A percentile compares a stretch with the other conserved stretches of the same genome.
These are phyloP conservation scores for Gasteruption jaculator DNA, from an alignment of 2,888 invertebrate species.

Conservation along the genomic window DNA sequence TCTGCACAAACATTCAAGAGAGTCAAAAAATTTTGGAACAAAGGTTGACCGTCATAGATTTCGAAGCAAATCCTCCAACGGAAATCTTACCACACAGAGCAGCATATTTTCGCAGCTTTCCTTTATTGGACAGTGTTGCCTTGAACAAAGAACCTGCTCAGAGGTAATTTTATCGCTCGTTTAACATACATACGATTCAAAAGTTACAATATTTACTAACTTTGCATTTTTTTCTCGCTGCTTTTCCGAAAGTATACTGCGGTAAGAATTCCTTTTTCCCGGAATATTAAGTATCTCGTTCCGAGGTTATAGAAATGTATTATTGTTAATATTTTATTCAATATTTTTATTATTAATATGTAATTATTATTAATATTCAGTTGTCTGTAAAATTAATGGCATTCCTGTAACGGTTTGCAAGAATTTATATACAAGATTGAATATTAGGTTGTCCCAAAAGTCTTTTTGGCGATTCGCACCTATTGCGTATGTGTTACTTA, in stretches of 20 bases:
- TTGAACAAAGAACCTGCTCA: conserved; percentile 71
- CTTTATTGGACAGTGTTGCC: conserved; percentile 71
- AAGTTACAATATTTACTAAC: conserved; percentile 18
- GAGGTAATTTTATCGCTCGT: conserved; percentile 52
- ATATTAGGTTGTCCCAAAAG: no score
- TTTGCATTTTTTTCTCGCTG: conserved; percentile 25
- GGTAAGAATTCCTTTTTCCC: conserved; percentile 39
- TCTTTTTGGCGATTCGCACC: no score
- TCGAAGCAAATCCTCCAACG: conserved; percentile 77
- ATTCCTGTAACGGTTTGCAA: no score
- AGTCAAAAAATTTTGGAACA: conserved; percentile 63
- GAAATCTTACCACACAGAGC: conserved; percentile 73
- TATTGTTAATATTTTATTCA: neutral
- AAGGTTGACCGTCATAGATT: conserved; percentile 68
- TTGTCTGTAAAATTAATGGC: no score
- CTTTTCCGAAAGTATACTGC: conserved; percentile 41
- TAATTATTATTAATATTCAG: neutral
- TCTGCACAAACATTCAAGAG: conserved; percentile 65
- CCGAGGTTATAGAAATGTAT: no score
- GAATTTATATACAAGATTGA: no score
- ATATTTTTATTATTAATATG: neutral
- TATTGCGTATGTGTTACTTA: no score
- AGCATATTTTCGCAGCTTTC: conserved; percentile 77
- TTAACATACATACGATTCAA: no score
- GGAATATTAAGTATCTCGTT: conserved; percentile 1